Evolutionary conservation across 2,113 vertebrate genomes (phyloP), one percentile per base, ranked within the genome.

Genomic region (Alouatta palliata): DNA sequence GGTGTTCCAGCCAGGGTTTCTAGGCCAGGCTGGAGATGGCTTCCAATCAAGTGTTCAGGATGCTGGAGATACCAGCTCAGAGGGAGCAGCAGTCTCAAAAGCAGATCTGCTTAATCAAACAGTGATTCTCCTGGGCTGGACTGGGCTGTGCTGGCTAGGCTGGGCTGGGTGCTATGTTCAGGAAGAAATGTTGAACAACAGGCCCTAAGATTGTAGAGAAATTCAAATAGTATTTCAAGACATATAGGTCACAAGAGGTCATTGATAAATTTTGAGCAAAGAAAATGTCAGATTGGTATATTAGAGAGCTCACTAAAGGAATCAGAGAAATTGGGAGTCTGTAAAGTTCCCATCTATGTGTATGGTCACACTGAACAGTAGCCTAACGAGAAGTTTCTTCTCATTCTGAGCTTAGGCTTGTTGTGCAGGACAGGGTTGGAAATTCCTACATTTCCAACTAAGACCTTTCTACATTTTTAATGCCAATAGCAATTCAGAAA

Each of bases 1-100:
- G 8, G 13, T 9, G 13, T 10, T 70, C 17, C 10, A 16, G 1
- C 27, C 25, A 2, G 19, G 7, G 16, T 35, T 47, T n/a, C 14
- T 2, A 1, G 6, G 19, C 11, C 3, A 1, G 4, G 14, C 10
- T 6, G 23, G 4, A 27, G 9, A 1, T 40, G 7, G 6, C 32
- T 75, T 17, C 23, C 2, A 1, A 7, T 20, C 35, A 9, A 9
- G 21, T 2, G 1, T 68, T 20, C 27, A 6, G 8, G 45, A 35
- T 19, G 21, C 4, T 35, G 8, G 6, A 45, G 37, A 5, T 14
- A 70, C 11, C 2, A 14, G 27, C 6, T 20, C 11, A 3, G 35
- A 21, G 47, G 32, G 8, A 21, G 5, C 19, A 1, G 8, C 23
- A 1, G 8, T 30, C 35, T 52, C 40, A 8, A 56, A 17, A 61